These are phyloP conservation scores for Chaetodon trifascialis DNA, from an alignment of 2,113 vertebrate genomes.

Conservation along the genomic window DNA sequence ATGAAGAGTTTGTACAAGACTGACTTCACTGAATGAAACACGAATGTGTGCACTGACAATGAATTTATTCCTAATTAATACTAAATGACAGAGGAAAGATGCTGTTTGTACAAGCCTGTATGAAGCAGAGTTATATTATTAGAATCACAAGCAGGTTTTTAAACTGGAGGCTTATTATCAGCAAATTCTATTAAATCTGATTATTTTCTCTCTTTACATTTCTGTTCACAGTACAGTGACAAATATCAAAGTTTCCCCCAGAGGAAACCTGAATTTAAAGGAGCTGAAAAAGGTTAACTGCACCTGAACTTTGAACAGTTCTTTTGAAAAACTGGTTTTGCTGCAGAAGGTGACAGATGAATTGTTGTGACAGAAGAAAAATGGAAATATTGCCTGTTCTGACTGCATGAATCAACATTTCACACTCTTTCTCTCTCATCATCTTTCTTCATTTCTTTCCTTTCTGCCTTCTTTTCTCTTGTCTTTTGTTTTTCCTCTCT, in stretches of 20 bases:
- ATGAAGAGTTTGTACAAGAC: background rate
- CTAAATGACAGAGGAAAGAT: background rate
- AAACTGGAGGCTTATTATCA: no score
- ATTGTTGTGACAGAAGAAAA: background rate
- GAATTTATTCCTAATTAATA: background rate
- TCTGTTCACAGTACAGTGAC: no score
- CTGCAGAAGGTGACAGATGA: constrained; percentile 4
- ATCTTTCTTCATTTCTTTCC: background rate
- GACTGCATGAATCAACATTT: background rate
- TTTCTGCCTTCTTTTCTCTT: background rate
- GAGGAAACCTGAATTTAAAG: no score
- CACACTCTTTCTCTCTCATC: background rate
- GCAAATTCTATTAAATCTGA: no score
- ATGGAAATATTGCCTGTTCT: background rate
- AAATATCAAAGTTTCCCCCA: no score
- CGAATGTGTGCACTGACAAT: background rate
- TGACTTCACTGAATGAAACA: constrained; percentile 14
- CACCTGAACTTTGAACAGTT: background rate
- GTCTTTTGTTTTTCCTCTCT: no score
- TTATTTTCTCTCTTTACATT: no score
- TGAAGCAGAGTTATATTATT: background rate
- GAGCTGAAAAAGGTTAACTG: no score
- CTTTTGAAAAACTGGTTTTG: background rate
- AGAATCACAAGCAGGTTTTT: no score
- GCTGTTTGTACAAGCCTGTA: background rate